Evolutionary conservation across 2,888 invertebrate species (phyloP).

Genomic region (Acanthoscelides obtectus): DNA sequence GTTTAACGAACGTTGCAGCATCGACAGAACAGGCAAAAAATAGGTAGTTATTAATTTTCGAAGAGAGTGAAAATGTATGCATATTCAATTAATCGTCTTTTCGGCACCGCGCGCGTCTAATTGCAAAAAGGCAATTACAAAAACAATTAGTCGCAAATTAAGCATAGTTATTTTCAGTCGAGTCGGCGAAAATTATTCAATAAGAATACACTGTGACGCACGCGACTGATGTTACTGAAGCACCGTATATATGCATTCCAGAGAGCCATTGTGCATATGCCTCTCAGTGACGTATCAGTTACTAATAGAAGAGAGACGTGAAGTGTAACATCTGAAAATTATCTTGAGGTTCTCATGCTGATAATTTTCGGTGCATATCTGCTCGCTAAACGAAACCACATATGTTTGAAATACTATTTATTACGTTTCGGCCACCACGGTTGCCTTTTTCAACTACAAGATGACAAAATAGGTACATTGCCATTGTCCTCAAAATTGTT

Average conservation of each 20-base stretch:
- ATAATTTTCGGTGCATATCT: too few species aligned
- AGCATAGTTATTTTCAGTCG: slow-evolving; percentile 7
- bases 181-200: slow-evolving; percentile 10
- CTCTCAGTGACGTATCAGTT: not conserved
- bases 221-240: slow-evolving; percentile 5
- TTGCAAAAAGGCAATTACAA: slow-evolving; percentile 16
- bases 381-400: too few species aligned
- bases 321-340: too few species aligned
- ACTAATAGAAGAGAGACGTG: too few species aligned
- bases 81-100: not conserved
- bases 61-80: not conserved
- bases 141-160: slow-evolving; percentile 9
- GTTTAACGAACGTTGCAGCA: not conserved
- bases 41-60: not conserved
- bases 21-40: not conserved
- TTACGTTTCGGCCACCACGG: too few species aligned
- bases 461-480: too few species aligned
- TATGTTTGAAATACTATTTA: too few species aligned
- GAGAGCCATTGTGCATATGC: not conserved
- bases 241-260: not conserved
- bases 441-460: too few species aligned
- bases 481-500: too few species aligned
- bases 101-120: not conserved
- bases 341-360: too few species aligned
- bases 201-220: slow-evolving; percentile 8